A percentile compares a stretch with the other conserved stretches of the same genome.
phyloP scores from a whole-genome alignment of 2,113 vertebrate genomes.

The Ictalurus punctatus region DNA sequence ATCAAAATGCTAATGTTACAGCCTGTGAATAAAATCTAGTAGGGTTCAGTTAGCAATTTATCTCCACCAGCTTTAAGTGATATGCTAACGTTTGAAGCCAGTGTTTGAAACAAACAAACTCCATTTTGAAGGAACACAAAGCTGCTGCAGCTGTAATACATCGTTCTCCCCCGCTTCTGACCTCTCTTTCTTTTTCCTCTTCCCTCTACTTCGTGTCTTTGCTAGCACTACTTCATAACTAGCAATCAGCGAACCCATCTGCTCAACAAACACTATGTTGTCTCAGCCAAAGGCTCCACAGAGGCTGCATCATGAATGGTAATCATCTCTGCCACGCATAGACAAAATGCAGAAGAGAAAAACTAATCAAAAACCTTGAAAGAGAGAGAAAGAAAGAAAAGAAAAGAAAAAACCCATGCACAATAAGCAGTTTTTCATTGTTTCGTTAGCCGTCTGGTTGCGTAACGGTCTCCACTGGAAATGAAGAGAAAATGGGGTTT shows the following conservation, averaged over 20 bases:
- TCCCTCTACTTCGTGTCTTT: neutral
- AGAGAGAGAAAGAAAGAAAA: too few relatives aligned
- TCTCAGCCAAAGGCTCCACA: constrained; percentile 32
- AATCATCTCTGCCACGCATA: constrained; percentile 33
- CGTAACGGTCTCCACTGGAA: constrained; percentile 1
- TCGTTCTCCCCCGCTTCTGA: constrained; percentile 10
- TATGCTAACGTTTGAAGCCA: neutral
- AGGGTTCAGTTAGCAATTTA: neutral
- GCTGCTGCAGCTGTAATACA: constrained; percentile 12
- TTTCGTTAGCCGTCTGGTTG: neutral
- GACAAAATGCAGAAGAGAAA: constrained; percentile 31
- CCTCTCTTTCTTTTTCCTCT: neutral
- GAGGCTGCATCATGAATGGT: constrained; percentile 37
- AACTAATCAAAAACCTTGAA: constrained; percentile 30
- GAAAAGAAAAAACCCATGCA: neutral
- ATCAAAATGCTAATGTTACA: neutral
- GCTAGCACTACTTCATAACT: constrained; percentile 37
- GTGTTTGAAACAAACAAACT: constrained; percentile 3
- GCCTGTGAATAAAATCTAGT: neutral
- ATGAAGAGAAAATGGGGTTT: neutral
- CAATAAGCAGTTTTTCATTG: constrained; percentile 29
- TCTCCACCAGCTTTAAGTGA: neutral
- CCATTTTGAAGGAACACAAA: neutral
- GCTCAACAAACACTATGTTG: constrained; percentile 37
- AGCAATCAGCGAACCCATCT: constrained; percentile 44